Conservation (phyloP, 1,140 invertebrate species). For the Heliothis virescens region DNA sequence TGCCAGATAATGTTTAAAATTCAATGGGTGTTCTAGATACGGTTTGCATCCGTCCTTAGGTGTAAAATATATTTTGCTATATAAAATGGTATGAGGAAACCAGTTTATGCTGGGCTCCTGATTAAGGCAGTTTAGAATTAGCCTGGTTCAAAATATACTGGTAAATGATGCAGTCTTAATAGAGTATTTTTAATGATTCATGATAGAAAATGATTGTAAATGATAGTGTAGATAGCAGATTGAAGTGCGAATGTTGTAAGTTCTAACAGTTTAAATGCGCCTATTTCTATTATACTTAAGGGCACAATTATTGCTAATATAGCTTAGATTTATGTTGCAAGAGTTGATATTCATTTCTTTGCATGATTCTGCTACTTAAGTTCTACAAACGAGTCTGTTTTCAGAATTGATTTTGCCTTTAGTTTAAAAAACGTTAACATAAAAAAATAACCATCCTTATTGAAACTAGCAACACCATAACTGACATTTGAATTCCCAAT, state of each 20-base stretch:
- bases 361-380: not conserved
- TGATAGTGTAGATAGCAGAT: slow-evolving; percentile 37
- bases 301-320: slow-evolving; percentile 30
- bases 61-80: slow-evolving; percentile 47
- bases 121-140: slow-evolving; percentile 17
- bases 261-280: slow-evolving; percentile 11
- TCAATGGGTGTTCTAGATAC: slow-evolving; percentile 26
- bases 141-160: slow-evolving; percentile 30
- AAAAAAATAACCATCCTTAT: too few relatives aligned
- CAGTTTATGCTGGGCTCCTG: slow-evolving; percentile 28
- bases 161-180: slow-evolving; percentile 38
- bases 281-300: slow-evolving; percentile 23
- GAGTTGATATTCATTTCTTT: not conserved
- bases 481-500: too few relatives aligned
- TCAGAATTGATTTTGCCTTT: too few relatives aligned
- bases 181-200: slow-evolving; percentile 50
- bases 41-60: slow-evolving; percentile 38
- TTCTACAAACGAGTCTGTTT: not conserved
- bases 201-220: slow-evolving; percentile 34
- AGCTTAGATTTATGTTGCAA: slow-evolving; percentile 2
- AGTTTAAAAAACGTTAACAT: too few relatives aligned
- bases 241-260: slow-evolving; percentile 37
- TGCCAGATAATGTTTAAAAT: slow-evolving; percentile 34
- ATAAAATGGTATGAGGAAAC: slow-evolving; percentile 26
- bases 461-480: too few relatives aligned